Evolutionary conservation across 2,888 invertebrate species (phyloP).

Genomic region (Amiota mariae): DNA sequence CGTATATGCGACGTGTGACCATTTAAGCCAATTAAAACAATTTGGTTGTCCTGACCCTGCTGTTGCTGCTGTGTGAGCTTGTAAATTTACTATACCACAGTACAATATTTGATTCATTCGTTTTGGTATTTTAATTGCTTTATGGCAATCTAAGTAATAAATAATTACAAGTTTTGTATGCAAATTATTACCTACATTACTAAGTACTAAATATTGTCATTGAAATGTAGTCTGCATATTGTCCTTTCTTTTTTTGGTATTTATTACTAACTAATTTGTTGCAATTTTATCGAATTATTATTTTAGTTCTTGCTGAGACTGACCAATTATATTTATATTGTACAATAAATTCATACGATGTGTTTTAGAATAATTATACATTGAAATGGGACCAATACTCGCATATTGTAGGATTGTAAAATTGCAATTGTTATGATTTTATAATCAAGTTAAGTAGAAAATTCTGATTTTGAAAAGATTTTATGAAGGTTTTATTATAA

Average conservation of each 20-base stretch:
- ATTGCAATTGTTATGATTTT: too few relatives aligned
- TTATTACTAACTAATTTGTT: conserved; percentile 19
- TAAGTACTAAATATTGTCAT: too few relatives aligned
- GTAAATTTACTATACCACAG: background rate
- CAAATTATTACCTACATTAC: conserved; percentile 7
- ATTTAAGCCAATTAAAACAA: conserved; percentile 61
- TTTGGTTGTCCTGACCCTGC: conserved; percentile 38
- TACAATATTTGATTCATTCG: background rate
- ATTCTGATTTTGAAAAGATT: too few relatives aligned
- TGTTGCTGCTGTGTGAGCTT: background rate
- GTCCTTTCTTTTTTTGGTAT: background rate
- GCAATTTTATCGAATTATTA: conserved; percentile 17
- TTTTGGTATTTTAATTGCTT: conserved; percentile 39
- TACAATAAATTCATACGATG: background rate
- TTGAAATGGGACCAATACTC: background rate
- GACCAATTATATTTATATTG: conserved; percentile 1
- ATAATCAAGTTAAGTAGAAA: too few relatives aligned
- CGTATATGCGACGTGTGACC: conserved; percentile 24
- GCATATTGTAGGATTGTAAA: too few relatives aligned
- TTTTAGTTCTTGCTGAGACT: conserved; percentile 5
- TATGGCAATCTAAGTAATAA: conserved; percentile 36
- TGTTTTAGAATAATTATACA: background rate
- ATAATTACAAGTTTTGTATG: conserved; percentile 40
- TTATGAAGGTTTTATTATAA: too few relatives aligned
- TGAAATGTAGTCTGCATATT: background rate